Evolutionary conservation across 1,140 invertebrate species (phyloP).

Genomic region (Popillia japonica): DNA sequence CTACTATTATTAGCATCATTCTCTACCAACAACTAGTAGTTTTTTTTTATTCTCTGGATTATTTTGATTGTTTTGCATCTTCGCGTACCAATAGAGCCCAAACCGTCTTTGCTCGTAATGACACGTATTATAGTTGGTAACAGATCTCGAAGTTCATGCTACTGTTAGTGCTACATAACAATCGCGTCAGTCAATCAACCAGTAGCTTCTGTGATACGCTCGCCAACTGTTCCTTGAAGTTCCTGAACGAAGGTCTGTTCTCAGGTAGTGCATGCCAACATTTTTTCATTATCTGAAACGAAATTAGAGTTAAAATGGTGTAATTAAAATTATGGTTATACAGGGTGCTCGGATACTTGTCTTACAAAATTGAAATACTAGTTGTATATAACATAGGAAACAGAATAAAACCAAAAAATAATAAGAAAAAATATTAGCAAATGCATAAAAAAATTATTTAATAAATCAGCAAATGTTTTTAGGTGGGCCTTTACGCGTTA

Average conservation of each 20-base stretch:
- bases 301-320: background rate
- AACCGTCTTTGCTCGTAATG: slow-evolving; percentile 65
- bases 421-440: no score
- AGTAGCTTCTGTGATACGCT: slow-evolving; percentile 70
- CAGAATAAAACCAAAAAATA: no score
- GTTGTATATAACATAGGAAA: no score
- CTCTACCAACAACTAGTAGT: background rate
- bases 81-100: slow-evolving; percentile 60
- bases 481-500: no score
- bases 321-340: no score
- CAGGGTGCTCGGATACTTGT: no score
- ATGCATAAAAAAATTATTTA: no score
- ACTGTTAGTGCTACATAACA: slow-evolving; percentile 55
- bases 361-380: no score
- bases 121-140: slow-evolving; percentile 62
- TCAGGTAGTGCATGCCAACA: slow-evolving; percentile 86
- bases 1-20: background rate
- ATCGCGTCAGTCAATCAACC: slow-evolving; percentile 60
- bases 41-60: background rate
- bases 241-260: slow-evolving; percentile 83
- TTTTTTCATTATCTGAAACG: slow-evolving; percentile 78
- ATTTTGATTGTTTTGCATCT: slow-evolving; percentile 45
- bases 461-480: no score
- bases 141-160: slow-evolving; percentile 53
- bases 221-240: slow-evolving; percentile 80